These are phyloP conservation scores for Phalanger gymnotis DNA, from an alignment of 2,797 vertebrate species.

Conservation along the genomic window DNA sequence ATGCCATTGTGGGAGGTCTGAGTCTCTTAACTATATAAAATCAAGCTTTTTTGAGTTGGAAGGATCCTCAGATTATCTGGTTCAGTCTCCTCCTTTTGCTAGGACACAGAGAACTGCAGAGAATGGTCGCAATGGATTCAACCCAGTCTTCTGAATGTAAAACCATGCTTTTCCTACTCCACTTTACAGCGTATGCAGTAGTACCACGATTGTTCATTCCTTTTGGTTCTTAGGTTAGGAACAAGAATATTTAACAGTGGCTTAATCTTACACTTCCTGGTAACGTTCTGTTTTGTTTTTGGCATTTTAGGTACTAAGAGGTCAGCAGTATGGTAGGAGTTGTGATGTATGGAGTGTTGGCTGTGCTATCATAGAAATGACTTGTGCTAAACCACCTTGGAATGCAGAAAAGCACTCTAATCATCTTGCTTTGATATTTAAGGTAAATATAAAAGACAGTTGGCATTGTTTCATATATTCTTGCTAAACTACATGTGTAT, in stretches of 20 bases:
- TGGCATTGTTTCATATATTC: neutral
- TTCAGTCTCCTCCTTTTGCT: neutral
- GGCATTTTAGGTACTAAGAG: conserved; percentile 88
- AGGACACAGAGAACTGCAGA: neutral
- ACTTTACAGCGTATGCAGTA: neutral
- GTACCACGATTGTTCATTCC: neutral
- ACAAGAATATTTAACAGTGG: neutral
- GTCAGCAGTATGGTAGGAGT: conserved; percentile 94
- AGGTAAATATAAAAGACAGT: conserved; percentile 83
- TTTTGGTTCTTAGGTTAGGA: conserved; percentile 45
- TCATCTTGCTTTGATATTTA: conserved; percentile 94
- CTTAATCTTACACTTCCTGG: conserved; percentile 17
- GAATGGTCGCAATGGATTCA: neutral
- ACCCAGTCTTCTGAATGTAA: neutral
- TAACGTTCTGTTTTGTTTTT: neutral
- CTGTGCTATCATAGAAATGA: conserved; percentile 94
- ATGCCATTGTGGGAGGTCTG: neutral
- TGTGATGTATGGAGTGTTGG: conserved; percentile 96
- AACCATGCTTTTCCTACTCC: neutral
- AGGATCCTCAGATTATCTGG: neutral
- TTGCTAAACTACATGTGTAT: neutral
- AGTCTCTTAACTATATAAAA: neutral
- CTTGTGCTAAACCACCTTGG: conserved; percentile 94
- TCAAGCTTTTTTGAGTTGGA: neutral
- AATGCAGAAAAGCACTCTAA: conserved; percentile 95